Evolutionary conservation across 2,888 invertebrate genomes (phyloP), one percentile per base, ranked within the genome.

Genomic region (Polia nebulosa): DNA sequence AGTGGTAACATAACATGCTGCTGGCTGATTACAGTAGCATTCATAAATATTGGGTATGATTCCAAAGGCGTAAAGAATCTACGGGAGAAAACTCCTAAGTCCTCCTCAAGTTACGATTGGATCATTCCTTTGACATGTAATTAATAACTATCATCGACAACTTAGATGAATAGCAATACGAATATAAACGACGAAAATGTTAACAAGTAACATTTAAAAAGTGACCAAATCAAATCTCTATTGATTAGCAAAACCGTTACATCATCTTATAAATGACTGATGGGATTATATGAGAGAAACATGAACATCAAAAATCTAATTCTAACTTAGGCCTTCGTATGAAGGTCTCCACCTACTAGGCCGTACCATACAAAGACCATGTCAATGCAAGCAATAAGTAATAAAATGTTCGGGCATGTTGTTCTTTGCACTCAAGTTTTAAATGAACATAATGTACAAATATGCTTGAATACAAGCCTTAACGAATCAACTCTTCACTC

Each of bases 191-290:
- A 56, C 11, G 13, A 56, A 45, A 53, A 41, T 45, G 49, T 27
- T 52, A 51, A 29, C 17, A 51, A 32, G 17, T 22, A 32, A 36
- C 17, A 29, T 55, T 44, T 5, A 7, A 60, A 68, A n/a, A 34
- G 4, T 65, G 41, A 52, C 1, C 20, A 45, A 62, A 63, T 60
- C 51, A 58, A 64, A 39, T 56, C 80, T 77, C 81, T 29, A 76
- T 80, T 78, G 77, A 80, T 80, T 76, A 78, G 77, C 77, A 80
- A 60, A 59, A 80, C 77, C 81, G 13, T 58, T 29, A 64, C 68
- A 52, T 47, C 60, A 61, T 45, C 22, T 55, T 66, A 64, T 32
- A 58, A 22, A 58, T 52, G 58, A 64, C 63, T 62, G 65, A 72
- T 66, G 52, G 63, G 29, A 60, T 65, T 58, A 66, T 61, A 72